phyloP scores from a whole-genome alignment of 2,888 invertebrate species.

The Scotopteryx bipunctaria region DNA sequence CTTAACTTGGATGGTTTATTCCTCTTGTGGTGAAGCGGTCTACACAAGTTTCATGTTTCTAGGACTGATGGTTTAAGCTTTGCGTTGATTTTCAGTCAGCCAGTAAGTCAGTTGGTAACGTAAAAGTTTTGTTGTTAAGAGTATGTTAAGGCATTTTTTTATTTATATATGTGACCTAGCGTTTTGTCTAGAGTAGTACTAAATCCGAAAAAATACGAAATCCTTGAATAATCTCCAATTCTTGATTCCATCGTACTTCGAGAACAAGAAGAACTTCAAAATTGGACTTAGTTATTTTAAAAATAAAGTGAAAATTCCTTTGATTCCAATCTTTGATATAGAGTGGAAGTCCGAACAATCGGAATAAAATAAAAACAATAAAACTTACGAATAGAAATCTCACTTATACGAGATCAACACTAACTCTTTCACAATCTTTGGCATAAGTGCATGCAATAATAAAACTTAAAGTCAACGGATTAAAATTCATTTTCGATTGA shows the following conservation, averaged over 20 bases:
- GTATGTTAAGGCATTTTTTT: no score
- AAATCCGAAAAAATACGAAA: no score
- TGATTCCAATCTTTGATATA: slow-evolving; percentile 10
- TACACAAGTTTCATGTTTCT: no score
- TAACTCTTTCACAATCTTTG: neutral
- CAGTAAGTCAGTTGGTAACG: no score
- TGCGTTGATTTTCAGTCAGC: no score
- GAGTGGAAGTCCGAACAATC: slow-evolving; percentile 15
- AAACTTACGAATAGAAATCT: neutral
- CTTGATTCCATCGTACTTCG: neutral
- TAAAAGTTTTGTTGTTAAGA: no score
- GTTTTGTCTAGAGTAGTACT: no score
- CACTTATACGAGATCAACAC: neutral
- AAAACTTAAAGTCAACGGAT: neutral
- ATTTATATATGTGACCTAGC: no score
- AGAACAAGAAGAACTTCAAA: neutral
- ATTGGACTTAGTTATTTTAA: neutral
- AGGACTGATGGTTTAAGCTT: no score
- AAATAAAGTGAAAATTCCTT: slow-evolving; percentile 15
- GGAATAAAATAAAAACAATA: slow-evolving; percentile 14
- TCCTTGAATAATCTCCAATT: neutral
- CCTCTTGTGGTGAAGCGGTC: no score
- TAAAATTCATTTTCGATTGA: neutral
- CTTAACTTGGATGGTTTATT: no score
- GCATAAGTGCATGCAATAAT: neutral